Conservation (phyloP, 2,113 vertebrate species). For the Rattus rattus region DNA sequence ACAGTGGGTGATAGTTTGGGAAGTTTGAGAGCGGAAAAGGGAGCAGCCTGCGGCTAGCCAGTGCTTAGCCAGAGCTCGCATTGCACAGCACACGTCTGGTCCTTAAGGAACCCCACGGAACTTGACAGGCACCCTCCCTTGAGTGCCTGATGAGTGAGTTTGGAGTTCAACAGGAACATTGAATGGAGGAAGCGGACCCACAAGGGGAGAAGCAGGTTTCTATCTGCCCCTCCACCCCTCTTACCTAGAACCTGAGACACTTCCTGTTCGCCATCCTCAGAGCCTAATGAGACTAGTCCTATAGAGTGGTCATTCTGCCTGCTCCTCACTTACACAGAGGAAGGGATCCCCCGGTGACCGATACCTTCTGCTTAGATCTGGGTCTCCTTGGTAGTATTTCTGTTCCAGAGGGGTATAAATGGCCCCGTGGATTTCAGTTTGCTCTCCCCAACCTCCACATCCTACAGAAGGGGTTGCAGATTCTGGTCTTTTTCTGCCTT, state of each 20-base stretch:
- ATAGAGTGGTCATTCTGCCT: background rate
- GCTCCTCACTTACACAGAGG: background rate
- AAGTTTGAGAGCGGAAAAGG: conserved; percentile 4
- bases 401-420: background rate
- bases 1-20: background rate
- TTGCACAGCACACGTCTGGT: background rate
- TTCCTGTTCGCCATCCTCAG: background rate
- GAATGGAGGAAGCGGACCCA: background rate
- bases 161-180: background rate
- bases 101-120: background rate
- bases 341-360: background rate
- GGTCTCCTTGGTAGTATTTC: conserved; percentile 17
- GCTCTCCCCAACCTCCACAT: background rate
- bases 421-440: background rate
- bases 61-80: background rate
- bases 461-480: conserved; percentile 1
- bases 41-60: background rate
- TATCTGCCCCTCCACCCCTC: background rate
- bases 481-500: conserved; percentile 38
- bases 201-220: background rate
- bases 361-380: background rate
- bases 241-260: background rate
- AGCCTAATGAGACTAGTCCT: background rate
- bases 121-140: background rate
- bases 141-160: background rate